phyloP scores from a whole-genome alignment of 2,888 invertebrate genomes.

The Hymenopus coronatus region DNA sequence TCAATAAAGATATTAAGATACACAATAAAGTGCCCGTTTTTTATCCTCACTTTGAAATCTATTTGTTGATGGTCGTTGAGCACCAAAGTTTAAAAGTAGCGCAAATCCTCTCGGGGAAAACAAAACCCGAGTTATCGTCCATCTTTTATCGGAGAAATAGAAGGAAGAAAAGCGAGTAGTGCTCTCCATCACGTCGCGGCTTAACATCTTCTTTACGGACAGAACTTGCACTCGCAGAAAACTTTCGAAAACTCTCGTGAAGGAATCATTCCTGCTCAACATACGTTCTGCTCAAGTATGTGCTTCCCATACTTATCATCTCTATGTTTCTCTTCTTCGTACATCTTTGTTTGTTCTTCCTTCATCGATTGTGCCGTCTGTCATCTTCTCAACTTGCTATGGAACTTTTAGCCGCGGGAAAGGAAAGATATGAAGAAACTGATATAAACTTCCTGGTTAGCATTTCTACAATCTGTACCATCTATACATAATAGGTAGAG shows the following conservation, averaged over 20 bases:
- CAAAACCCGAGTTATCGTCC: not conserved
- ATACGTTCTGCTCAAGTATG: not conserved
- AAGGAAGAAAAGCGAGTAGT: not conserved
- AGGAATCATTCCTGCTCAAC: not conserved
- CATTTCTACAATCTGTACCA: too few relatives aligned
- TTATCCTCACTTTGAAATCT: too few relatives aligned
- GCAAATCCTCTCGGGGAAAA: not conserved
- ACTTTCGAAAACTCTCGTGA: not conserved
- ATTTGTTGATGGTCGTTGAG: not conserved
- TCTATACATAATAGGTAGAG: too few relatives aligned
- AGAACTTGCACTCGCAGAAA: not conserved
- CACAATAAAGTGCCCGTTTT: too few relatives aligned
- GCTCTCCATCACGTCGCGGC: not conserved
- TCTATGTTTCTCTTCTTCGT: not conserved
- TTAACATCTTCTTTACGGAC: not conserved
- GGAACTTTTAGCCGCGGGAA: not conserved
- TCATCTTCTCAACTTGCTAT: not conserved
- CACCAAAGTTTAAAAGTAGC: not conserved
- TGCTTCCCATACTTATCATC: not conserved
- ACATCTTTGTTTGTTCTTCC: not conserved
- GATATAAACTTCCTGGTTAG: too few relatives aligned
- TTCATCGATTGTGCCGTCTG: not conserved
- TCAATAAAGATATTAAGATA: too few relatives aligned
- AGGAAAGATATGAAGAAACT: not conserved
- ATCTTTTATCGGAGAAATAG: not conserved